Base-by-base conservation (phyloP, 1,140 invertebrate genomes). In the Cecropterus lyciades region DNA sequence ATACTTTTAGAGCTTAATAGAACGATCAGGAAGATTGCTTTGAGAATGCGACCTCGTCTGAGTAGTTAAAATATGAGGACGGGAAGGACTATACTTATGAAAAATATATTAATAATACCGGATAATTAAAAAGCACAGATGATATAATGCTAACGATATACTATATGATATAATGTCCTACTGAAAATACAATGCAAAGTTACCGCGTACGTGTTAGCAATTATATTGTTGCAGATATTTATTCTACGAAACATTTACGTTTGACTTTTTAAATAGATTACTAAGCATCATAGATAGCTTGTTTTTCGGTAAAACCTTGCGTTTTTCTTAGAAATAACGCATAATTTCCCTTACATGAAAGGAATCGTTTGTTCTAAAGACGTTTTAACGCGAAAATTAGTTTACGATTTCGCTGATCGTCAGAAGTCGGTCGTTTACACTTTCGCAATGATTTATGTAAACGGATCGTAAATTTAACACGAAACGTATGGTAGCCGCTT, bases 371-470 rank as follows among this genome's bases (percentile, higher is more conserved):
- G 60, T 52, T 63, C 55, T 24, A 40, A 37, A 14, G 45, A 52
- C 33, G 24, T 63, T 63, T 63, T 63, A 63, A 52, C 17, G 33
- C 20, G 48, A 63, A 63, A 52, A 52, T 53, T 43, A 51, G 37
- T 63, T 63, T 63, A 63, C 37, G 48, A 52, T 42, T 51, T 13
- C 37, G 49, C 13, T 51, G 48, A 63, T 49, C 45, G 15, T 63
- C 16, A 24, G 33, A 63, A 63, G 59, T 9, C 59, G 48, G 30
- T 51, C 43, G 59, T 63, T 63, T 63, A 51, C 59, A 45, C 59
- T 42, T 63, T 33, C 42, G 27, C 59, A 63, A 49, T 63, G 48
- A 63, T 51, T 63, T 63, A 63, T 42, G 59, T 42, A 40, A 63
- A 63, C 59, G 8, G 46, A 27, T 63, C 59, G 46, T 37, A 51